Evolutionary conservation across 2,113 vertebrate genomes (phyloP).

Genomic region (Archocentrus centrarchus): DNA sequence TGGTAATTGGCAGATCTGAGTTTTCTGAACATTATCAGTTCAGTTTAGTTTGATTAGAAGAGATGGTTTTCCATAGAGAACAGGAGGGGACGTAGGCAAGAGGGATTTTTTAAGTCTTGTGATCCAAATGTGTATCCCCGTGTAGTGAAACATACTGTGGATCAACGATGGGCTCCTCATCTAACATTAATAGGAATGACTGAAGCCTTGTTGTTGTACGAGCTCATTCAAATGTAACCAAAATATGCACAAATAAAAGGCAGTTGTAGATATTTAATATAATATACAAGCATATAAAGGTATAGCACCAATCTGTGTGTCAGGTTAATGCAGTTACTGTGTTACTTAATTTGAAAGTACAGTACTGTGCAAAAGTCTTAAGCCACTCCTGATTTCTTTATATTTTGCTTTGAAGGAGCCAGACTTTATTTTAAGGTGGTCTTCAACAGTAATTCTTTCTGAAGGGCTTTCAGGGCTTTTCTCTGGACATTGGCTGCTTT

Average conservation of each 20-base stretch:
- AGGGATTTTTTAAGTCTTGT: neutral
- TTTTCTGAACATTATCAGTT: neutral
- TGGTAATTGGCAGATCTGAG: neutral
- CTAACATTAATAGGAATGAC: neutral
- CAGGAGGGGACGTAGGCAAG: neutral
- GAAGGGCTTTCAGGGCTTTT: too few relatives aligned
- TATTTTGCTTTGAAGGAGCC: neutral
- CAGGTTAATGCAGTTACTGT: neutral
- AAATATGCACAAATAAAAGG: neutral
- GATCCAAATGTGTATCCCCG: neutral
- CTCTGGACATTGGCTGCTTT: too few relatives aligned
- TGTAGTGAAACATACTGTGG: neutral
- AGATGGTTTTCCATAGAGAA: neutral
- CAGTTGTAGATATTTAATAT: neutral
- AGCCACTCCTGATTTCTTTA: neutral
- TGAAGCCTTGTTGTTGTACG: neutral
- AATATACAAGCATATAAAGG: neutral
- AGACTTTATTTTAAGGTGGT: accelerated
- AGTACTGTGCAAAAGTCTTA: neutral
- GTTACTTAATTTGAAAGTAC: neutral
- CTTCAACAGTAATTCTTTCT: neutral
- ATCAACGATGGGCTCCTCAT: neutral
- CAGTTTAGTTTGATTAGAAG: neutral
- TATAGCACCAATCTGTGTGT: neutral
- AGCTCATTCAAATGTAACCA: neutral